Conservation (phyloP, 1,140 invertebrate species). For the Drosophila nebulosa region DNA sequence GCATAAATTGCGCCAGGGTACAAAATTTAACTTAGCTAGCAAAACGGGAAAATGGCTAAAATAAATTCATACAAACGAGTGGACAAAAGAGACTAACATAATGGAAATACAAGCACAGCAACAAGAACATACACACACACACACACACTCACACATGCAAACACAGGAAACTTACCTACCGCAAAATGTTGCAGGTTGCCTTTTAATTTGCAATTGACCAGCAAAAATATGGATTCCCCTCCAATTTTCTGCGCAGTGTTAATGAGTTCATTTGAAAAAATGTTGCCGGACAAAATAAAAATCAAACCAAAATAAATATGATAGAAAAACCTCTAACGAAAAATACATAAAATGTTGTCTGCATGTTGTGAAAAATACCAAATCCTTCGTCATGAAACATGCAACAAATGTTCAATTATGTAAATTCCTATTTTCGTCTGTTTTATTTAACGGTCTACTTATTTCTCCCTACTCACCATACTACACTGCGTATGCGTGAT, state of each 20-base stretch:
- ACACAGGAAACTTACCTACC: constrained; percentile 19
- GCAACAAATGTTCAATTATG: constrained; percentile 68
- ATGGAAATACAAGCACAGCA: constrained; percentile 4
- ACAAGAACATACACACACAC: constrained; percentile 7
- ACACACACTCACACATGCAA: not conserved
- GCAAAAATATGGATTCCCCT: not conserved
- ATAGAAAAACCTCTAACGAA: not conserved
- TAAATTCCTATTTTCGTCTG: constrained; percentile 34
- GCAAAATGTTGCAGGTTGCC: constrained; percentile 22
- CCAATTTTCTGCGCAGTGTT: constrained; percentile 34
- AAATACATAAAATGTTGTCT: no score
- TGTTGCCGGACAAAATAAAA: not conserved
- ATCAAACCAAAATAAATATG: constrained; percentile 10
- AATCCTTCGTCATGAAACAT: constrained; percentile 7
- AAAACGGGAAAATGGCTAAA: constrained; percentile 1
- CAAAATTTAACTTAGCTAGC: constrained; percentile 45
- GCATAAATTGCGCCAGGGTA: constrained; percentile 54
- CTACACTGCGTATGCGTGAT: constrained; percentile 22
- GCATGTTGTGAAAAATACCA: not conserved
- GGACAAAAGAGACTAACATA: not conserved
- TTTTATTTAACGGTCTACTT: constrained; percentile 33
- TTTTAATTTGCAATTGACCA: constrained; percentile 69
- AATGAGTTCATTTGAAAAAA: constrained; percentile 67
- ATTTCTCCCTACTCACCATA: not conserved
- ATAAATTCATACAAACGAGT: constrained; percentile 12